Conservation (phyloP, 2,113 vertebrate species). For the Python bivittatus region DNA sequence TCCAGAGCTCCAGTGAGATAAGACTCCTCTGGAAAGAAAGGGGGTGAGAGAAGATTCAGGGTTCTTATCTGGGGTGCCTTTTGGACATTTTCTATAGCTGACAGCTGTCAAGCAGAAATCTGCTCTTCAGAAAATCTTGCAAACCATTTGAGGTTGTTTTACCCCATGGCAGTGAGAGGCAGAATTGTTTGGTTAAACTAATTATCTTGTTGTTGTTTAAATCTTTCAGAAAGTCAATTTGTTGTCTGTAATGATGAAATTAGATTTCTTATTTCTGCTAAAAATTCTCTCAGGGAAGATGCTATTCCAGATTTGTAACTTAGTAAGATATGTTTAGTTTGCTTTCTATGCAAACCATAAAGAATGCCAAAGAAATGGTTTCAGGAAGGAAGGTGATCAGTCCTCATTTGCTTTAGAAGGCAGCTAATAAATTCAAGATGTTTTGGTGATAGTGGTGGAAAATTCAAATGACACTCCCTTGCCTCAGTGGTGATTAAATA, state of each 20-base stretch:
- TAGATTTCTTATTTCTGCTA: not conserved
- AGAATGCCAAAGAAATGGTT: rapidly evolving
- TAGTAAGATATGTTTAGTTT: not conserved
- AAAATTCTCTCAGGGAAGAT: not conserved
- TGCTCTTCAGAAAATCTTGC: not conserved
- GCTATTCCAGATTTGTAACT: not conserved
- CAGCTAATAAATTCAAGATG: not conserved
- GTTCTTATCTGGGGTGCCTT: not conserved
- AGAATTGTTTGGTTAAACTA: not conserved
- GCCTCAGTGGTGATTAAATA: not conserved
- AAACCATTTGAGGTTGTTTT: not conserved
- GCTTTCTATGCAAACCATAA: not conserved
- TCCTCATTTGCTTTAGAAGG: rapidly evolving
- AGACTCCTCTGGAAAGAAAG: not conserved
- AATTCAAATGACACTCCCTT: not conserved
- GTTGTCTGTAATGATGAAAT: not conserved
- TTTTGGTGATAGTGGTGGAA: not conserved
- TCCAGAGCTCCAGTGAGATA: not conserved
- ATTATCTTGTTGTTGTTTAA: not conserved
- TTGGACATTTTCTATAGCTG: not conserved
- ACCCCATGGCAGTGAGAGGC: no score
- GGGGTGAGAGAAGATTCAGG: not conserved
- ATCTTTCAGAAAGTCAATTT: not conserved
- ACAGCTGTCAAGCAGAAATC: not conserved
- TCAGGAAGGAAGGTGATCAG: not conserved